These are phyloP conservation scores for Chloroclystis v-ata DNA, from an alignment of 2,888 invertebrate species.

Conservation along the genomic window DNA sequence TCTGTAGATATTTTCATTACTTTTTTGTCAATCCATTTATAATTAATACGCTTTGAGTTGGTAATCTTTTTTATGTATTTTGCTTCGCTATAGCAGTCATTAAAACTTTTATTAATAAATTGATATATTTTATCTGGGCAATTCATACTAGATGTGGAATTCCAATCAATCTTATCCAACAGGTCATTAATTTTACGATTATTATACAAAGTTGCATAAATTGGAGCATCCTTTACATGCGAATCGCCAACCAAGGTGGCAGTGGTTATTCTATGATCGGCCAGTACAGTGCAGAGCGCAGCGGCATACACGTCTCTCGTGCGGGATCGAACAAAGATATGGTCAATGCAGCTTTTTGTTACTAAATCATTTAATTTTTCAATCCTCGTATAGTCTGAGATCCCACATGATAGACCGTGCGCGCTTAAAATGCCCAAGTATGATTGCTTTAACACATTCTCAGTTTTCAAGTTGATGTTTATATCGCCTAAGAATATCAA, in stretches of 20 bases:
- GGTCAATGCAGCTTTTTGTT: conserved; percentile 11
- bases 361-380: conserved; percentile 3
- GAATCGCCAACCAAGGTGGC: neutral
- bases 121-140: too few relatives aligned
- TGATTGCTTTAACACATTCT: neutral
- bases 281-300: too few relatives aligned
- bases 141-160: too few relatives aligned
- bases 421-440: conserved; percentile 3
- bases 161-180: too few relatives aligned
- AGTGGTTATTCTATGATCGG: neutral
- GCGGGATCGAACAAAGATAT: conserved; percentile 10
- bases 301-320: neutral
- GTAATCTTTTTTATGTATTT: too few relatives aligned
- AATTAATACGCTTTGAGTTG: too few relatives aligned
- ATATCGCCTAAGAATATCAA: conserved; percentile 3
- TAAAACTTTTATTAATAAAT: too few relatives aligned
- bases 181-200: too few relatives aligned
- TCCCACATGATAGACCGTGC: conserved; percentile 10
- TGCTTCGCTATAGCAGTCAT: too few relatives aligned
- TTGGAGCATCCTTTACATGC: conserved; percentile 7
- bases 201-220: neutral
- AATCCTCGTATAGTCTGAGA: conserved; percentile 8
- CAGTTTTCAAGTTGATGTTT: conserved; percentile 2
- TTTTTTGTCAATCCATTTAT: too few relatives aligned
- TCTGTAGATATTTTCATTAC: too few relatives aligned